Evolutionary conservation across 2,113 vertebrate genomes (phyloP), one percentile per base, ranked within the genome.

Genomic region (Podilymbus podiceps): DNA sequence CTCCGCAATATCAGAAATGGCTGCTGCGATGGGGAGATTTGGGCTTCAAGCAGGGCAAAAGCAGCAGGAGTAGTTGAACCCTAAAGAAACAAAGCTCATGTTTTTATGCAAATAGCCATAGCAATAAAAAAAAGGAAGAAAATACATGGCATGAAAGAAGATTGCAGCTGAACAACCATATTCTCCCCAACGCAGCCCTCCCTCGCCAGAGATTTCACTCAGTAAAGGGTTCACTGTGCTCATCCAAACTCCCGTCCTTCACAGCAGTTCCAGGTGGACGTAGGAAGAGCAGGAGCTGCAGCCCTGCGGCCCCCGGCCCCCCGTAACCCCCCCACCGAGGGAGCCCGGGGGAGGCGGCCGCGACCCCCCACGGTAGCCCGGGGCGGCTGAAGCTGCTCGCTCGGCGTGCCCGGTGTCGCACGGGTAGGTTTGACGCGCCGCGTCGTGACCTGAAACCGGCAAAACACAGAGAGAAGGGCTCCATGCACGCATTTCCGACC

Each of bases 11-110:
- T 55, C 86, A 76, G 33, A 74, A 76, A 85, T 38, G 25, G 60
- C 64, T 91, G 71, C 92, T 91, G 52, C 59, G 90, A 72, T 18
- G 30, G 64, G 22, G 53, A 88, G 56, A 82, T 0, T 46, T 64
- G 30, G 55, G 73, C 62, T 87, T 96, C 96, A 94, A 88, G 58
- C 89, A 55, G 85, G 50, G 93, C 52, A 77, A 78, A 91, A 95
- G 15, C 92, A 95, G 96, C 93, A 93, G 93, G 92, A 93, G 53
- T 17, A 63, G n/a, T 80, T 22, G 85, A 93, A 88, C 69, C 81
- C 66, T 11, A 71, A 89, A 78, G 82, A 83, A 94, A 71, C 8
- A 59, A 69, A 90, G 56, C 30, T 50, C n/a, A 11, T 47, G 30
- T 9, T 50, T 86, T 91, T 79, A 95, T 94, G 90, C 58, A 86